Percentiles rank a stretch among this genome's conserved stretches.
These are phyloP conservation scores for Sinella curviseta DNA, from an alignment of 1,140 invertebrate species.

Conservation along the genomic window DNA sequence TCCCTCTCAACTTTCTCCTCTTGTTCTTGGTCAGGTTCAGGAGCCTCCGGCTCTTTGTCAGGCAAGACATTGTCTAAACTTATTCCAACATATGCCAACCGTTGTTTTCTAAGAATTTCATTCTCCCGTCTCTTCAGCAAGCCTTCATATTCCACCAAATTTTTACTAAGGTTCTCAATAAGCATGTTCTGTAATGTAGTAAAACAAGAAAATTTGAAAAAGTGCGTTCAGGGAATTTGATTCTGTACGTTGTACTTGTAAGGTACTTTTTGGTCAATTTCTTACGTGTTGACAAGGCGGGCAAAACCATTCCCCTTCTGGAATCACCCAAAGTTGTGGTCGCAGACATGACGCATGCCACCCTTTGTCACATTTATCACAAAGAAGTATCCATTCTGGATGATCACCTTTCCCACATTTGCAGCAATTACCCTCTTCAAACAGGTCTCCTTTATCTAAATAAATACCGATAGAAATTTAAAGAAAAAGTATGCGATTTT, in stretches of 20 bases:
- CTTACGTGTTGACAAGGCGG: constrained; percentile 86
- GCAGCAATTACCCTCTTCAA: constrained; percentile 64
- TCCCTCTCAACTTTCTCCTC: constrained; percentile 21
- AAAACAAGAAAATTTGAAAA: constrained; percentile 42
- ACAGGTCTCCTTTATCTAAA: constrained; percentile 54
- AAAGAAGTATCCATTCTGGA: constrained; percentile 93
- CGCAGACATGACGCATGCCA: constrained; percentile 92
- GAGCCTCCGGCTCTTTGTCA: constrained; percentile 11
- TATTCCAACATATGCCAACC: constrained; percentile 73
- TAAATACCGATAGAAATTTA: neutral
- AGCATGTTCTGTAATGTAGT: constrained; percentile 69
- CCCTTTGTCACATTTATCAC: constrained; percentile 89
- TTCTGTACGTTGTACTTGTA: too few relatives aligned
- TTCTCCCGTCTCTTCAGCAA: constrained; percentile 62
- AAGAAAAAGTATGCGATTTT: too few relatives aligned
- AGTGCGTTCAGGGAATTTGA: neutral
- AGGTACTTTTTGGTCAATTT: too few relatives aligned
- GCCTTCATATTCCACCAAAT: constrained; percentile 58
- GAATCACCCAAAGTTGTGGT: constrained; percentile 86
- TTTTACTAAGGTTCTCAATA: constrained; percentile 68
- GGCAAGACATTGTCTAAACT: constrained; percentile 69
- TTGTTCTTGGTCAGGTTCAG: constrained; percentile 33
- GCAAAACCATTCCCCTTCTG: constrained; percentile 96
- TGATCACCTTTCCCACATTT: constrained; percentile 86
- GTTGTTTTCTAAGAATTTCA: constrained; percentile 69